Evolutionary conservation across 2,113 vertebrate genomes (phyloP).

Genomic region (Scatophagus argus): DNA sequence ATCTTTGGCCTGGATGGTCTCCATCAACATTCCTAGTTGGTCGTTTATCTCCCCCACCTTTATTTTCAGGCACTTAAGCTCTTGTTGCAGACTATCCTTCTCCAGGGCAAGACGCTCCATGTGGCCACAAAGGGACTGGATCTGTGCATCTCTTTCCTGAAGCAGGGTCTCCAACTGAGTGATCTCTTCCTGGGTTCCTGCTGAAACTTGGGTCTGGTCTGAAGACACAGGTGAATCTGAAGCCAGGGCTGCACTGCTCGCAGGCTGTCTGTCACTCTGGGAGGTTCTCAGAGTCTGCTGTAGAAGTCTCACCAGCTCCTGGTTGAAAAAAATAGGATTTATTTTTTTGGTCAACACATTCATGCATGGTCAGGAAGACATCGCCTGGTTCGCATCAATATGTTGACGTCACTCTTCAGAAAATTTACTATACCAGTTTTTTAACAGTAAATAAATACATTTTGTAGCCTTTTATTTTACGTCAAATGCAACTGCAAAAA

Average conservation of each 20-base stretch:
- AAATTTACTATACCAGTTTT: too few species aligned
- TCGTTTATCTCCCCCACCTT: constrained; percentile 93
- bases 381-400: background rate
- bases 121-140: constrained; percentile 89
- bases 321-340: constrained; percentile 3
- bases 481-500: background rate
- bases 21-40: constrained; percentile 93
- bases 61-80: constrained; percentile 88
- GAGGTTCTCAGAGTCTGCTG: constrained; percentile 95
- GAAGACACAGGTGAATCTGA: constrained; percentile 48
- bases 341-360: constrained; percentile 1
- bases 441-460: too few species aligned
- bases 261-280: constrained; percentile 86
- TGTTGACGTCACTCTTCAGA: background rate
- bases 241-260: constrained; percentile 59
- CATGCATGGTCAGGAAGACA: background rate
- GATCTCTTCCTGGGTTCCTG: constrained; percentile 64
- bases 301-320: constrained; percentile 96
- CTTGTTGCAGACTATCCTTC: constrained; percentile 91
- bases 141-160: constrained; percentile 89
- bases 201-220: constrained; percentile 65
- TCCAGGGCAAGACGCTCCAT: constrained; percentile 90
- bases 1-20: constrained; percentile 98
- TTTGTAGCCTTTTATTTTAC: background rate
- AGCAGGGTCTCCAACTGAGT: constrained; percentile 72